phyloP scores from a whole-genome alignment of 1,140 invertebrate species.

The Heliothis virescens region DNA sequence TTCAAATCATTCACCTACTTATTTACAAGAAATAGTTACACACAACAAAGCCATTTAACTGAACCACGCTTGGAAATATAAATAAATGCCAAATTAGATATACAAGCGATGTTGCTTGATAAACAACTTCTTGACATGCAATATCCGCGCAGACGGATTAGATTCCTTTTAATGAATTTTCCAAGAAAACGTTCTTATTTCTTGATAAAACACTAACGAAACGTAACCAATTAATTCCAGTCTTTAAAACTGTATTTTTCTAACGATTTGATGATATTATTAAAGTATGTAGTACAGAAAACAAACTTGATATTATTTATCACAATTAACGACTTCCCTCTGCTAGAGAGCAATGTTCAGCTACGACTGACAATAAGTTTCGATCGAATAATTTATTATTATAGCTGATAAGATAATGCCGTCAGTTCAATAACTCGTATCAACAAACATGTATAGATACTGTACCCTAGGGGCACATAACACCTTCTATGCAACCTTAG shows the following conservation, averaged over 20 bases:
- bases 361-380: constrained; percentile 53
- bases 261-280: neutral
- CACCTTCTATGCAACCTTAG: constrained; percentile 37
- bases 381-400: constrained; percentile 70
- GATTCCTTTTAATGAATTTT: constrained; percentile 23
- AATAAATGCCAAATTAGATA: constrained; percentile 43
- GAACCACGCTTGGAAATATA: constrained; percentile 5
- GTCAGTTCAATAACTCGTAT: constrained; percentile 78
- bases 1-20: neutral
- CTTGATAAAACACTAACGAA: constrained; percentile 43
- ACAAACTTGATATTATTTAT: constrained; percentile 8
- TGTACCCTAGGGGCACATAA: constrained; percentile 52
- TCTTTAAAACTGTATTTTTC: constrained; percentile 12
- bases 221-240: constrained; percentile 47
- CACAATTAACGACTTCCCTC: constrained; percentile 17
- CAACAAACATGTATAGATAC: constrained; percentile 53
- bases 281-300: neutral
- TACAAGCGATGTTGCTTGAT: constrained; percentile 51
- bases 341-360: constrained; percentile 56
- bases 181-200: constrained; percentile 45
- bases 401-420: constrained; percentile 75
- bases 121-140: constrained; percentile 51
- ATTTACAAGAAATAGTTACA: neutral
- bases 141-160: constrained; percentile 44
- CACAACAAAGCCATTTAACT: constrained; percentile 5